Base-by-base conservation (phyloP, 2,888 invertebrate species). In the Scaptomyza polygonia region DNA sequence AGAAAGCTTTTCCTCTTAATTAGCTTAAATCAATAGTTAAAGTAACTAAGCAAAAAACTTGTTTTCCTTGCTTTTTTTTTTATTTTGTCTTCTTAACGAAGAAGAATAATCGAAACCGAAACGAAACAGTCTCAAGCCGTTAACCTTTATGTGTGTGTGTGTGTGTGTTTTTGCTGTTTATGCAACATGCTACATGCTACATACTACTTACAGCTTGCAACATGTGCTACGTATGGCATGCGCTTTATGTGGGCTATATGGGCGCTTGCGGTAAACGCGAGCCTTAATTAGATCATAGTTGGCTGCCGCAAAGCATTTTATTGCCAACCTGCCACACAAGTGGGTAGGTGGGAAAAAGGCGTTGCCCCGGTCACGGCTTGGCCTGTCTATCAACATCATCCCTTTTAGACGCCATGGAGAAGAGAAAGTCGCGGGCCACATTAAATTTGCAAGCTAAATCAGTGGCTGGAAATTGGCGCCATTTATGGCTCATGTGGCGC, bases 241-340 rank as follows among this genome's bases (percentile, higher is more conserved):
- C 59, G 67, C 63, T n/a, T 27, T 40, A 21, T 53, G n/a, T n/a
- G n/a, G 42, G 30, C 30, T 16, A 30, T 44, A 44, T 39, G 61
- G 67, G 25, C 5, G 25, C 25, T 74, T 85, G 69, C 59, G 81
- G 67, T 51, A 63, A 67, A 32, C 51, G 77, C 64, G 72, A 53
- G 51, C 67, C 77, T 86, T 82, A 82, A 82, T 82, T 82, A 82
- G 83, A 82, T 88, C 88, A 88, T 88, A 82, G 88, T 81, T 85
- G 66, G 63, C 64, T 58, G 61, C 45, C 44, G 30, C 48, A 45
- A 32, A 32, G 45, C 61, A 65, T 81, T 85, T 79, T 85, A 82
- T 57, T 42, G 61, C 53, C 68, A 55, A 48, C 27, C 53, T 39
- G 30, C 49, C 56, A 21, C 21, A 21, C 21, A n/a, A n/a, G n/a